Evolutionary conservation across 2,113 vertebrate genomes (phyloP), one percentile per base, ranked within the genome.

Genomic region (Oceanites oceanicus): DNA sequence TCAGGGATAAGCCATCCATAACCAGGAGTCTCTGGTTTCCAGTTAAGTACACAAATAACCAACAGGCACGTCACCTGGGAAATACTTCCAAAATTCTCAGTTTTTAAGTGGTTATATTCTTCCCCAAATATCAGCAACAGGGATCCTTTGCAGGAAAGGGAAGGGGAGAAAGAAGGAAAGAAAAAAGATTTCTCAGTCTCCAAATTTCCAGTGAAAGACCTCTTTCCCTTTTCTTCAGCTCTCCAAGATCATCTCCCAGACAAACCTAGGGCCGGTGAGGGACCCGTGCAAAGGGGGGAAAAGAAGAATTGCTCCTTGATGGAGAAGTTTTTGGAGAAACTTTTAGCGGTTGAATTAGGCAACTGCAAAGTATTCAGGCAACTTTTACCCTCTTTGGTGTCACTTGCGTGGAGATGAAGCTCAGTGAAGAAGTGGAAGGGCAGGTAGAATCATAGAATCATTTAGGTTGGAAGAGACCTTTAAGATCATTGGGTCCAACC

Each of bases 211-310:
- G 34, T 36, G 50, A 56, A 86, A 90, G 88, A 47, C 11, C 13
- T 55, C 13, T 80, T 74, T 27, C 30, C 25, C 19, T 49, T n/a
- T 63, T 86, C 40, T 73, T 73, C 42, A 38, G 32, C 23, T 76
- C 32, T 55, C 12, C 19, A 30, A 26, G 62, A 84, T 32, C 62
- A 58, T 74, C 53, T 78, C 38, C 56, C 47, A 63, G 36, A 45
- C 36, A 79, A 79, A 71, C 0, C 1, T 13, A 10, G n/a, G 58
- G 42, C 30, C 2, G 1, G 27, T 8, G 34, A 59, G 45, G 49
- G 58, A 85, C 16, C 25, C 0, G 1, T 8, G 44, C 30, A 62
- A 65, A 40, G 20, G 0, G 0, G 5, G 10, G 9, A 1, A 38
- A 76, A 65, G 32, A 50, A 67, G 47, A 62, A 59, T 11, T 70